phyloP scores from a whole-genome alignment of 2,888 invertebrate species.

The Cheilosia variabilis region DNA sequence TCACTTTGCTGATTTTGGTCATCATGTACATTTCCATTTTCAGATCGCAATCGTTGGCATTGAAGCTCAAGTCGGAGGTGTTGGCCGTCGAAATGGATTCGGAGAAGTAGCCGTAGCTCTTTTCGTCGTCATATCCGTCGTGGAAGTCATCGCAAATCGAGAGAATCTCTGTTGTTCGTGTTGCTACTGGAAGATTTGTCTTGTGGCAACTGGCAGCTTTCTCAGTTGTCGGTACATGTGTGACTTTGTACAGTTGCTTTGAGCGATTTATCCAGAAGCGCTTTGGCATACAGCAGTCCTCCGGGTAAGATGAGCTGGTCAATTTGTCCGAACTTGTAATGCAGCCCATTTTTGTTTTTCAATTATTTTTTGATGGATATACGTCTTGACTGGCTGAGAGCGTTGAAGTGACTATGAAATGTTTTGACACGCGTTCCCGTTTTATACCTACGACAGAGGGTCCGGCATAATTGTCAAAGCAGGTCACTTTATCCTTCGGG shows the following conservation, averaged over 20 bases:
- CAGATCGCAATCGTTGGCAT: constrained; percentile 76
- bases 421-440: constrained; percentile 5
- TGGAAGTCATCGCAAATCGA: constrained; percentile 80
- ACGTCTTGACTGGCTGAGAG: constrained; percentile 44
- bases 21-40: constrained; percentile 83
- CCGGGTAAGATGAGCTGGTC: neutral
- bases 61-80: constrained; percentile 48
- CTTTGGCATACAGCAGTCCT: constrained; percentile 9
- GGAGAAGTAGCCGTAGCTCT: constrained; percentile 77
- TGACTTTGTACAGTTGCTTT: constrained; percentile 31
- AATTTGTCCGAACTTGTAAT: constrained; percentile 43
- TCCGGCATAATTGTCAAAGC: neutral
- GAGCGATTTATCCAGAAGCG: constrained; percentile 24
- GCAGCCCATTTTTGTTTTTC: constrained; percentile 52
- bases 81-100: constrained; percentile 69
- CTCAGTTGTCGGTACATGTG: neutral
- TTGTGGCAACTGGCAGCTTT: neutral
- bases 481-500: constrained; percentile 46
- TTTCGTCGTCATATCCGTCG: constrained; percentile 54
- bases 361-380: neutral
- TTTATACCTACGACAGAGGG: constrained; percentile 36
- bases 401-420: constrained; percentile 41
- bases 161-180: constrained; percentile 57
- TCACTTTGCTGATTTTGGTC: constrained; percentile 78
- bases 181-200: constrained; percentile 35